These are phyloP conservation scores for Embiotoca jacksoni DNA, from an alignment of 2,113 vertebrate genomes.

Conservation along the genomic window DNA sequence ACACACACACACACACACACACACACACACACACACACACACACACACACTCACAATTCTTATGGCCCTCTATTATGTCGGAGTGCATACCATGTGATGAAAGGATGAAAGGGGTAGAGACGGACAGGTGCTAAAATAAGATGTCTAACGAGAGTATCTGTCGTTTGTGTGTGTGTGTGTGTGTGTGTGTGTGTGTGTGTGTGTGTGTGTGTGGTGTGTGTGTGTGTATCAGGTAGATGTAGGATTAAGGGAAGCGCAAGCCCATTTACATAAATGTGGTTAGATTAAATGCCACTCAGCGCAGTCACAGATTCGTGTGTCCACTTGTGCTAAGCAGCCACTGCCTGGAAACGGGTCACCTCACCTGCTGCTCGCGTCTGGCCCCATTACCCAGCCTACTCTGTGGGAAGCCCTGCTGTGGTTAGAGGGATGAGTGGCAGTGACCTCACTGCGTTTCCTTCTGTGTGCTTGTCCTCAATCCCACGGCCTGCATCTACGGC, in stretches of 20 bases:
- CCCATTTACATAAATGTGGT: background rate
- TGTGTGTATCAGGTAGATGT: background rate
- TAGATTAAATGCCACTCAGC: background rate
- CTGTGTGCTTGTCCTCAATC: conserved; percentile 69
- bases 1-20: background rate
- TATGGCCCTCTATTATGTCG: background rate
- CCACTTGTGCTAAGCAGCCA: conserved; percentile 39
- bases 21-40: background rate
- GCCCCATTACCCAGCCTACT: conserved; percentile 67
- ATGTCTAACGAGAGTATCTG: conserved; percentile 8
- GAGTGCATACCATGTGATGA: conserved; percentile 14
- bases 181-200: background rate
- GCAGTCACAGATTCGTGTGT: conserved; percentile 10
- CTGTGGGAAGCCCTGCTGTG: conserved; percentile 62
- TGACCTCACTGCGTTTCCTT: conserved; percentile 61
- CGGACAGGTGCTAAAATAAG: background rate
- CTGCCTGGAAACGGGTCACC: conserved; percentile 60
- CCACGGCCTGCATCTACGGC: conserved; percentile 88
- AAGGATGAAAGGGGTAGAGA: conserved; percentile 7
- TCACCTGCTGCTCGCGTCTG: conserved; percentile 57
- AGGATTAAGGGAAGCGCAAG: fast-evolving
- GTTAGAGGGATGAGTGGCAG: conserved; percentile 59
- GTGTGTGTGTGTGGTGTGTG: background rate
- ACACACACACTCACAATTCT: background rate
- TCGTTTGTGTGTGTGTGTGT: background rate